Conservation (phyloP, 2,797 vertebrate species). For the Acrossocheilus wenchowensis region DNA sequence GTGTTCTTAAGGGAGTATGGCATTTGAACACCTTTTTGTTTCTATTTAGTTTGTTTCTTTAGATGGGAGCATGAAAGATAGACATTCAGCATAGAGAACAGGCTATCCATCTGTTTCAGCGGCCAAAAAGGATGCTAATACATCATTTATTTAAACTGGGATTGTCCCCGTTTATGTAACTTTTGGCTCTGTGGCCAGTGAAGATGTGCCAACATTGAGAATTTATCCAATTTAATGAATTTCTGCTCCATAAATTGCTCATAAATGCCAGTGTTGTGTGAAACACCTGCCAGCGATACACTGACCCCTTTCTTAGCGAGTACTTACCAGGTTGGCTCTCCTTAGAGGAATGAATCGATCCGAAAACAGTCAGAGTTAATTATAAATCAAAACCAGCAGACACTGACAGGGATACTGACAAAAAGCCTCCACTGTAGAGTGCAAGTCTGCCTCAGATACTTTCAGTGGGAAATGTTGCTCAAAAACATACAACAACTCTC, state of each 20-base stretch:
- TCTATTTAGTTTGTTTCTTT: not conserved
- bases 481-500: not conserved
- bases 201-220: conserved; percentile 12
- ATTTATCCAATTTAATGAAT: conserved; percentile 28
- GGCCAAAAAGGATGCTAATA: conserved; percentile 8
- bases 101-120: not conserved
- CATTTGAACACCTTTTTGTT: not conserved
- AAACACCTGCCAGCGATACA: conserved; percentile 28
- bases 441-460: not conserved
- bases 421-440: not conserved
- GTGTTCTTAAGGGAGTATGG: not conserved
- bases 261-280: conserved; percentile 31
- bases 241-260: conserved; percentile 38
- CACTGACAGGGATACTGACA: not conserved
- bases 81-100: not conserved
- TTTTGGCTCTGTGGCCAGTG: not conserved
- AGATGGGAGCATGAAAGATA: not conserved
- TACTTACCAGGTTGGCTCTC: conserved; percentile 40
- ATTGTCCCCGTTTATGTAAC: not conserved
- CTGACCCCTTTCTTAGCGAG: conserved; percentile 1
- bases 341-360: conserved; percentile 25
- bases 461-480: not conserved
- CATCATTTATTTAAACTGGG: not conserved
- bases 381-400: conserved; percentile 41
- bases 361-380: conserved; percentile 40